Conservation (phyloP, 2,888 invertebrate species). For the Archips crataeganus region DNA sequence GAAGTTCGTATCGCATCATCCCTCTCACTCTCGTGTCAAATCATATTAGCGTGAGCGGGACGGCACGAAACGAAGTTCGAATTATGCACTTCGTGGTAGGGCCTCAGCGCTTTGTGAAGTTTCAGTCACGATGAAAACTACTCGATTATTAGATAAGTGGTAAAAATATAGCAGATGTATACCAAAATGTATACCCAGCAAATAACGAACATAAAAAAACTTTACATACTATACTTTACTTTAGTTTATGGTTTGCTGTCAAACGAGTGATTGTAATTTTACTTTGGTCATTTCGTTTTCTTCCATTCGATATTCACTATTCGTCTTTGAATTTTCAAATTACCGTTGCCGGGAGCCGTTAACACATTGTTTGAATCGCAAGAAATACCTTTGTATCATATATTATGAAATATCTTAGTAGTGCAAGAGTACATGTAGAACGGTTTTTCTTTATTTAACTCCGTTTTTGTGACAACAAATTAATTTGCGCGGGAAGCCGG, state of each 20-base stretch:
- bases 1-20: too few species aligned
- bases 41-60: too few species aligned
- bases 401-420: background rate
- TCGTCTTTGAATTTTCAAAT: constrained; percentile 21
- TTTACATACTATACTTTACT: background rate
- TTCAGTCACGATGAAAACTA: background rate
- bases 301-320: background rate
- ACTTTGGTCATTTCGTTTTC: constrained; percentile 5
- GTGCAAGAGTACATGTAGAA: background rate
- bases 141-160: background rate
- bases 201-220: background rate
- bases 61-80: too few species aligned
- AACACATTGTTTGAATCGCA: background rate
- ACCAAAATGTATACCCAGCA: background rate
- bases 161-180: too few species aligned
- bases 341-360: constrained; percentile 6
- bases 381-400: background rate
- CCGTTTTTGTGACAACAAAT: constrained; percentile 21
- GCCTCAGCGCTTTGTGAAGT: background rate
- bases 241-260: constrained; percentile 1
- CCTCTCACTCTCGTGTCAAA: too few species aligned
- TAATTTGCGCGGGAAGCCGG: constrained; percentile 61
- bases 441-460: constrained; percentile 17
- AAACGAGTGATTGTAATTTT: constrained; percentile 7
- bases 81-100: too few species aligned